Evolutionary conservation across 2,888 invertebrate species (phyloP).

Genomic region (Neelides folsomi): DNA sequence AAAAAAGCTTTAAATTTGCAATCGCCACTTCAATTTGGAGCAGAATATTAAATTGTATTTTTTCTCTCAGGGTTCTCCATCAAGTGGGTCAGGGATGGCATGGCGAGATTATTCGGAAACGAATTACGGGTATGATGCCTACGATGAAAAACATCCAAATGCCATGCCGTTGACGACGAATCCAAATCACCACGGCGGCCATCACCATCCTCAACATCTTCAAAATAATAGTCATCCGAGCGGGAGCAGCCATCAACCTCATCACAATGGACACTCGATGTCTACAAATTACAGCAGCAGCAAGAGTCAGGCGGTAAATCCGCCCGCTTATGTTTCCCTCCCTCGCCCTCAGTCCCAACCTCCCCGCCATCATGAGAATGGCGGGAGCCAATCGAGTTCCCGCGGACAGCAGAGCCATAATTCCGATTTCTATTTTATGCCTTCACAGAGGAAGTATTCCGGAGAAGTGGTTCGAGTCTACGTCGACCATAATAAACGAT

Average conservation of each 20-base stretch:
- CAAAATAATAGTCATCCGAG: slow-evolving; percentile 11
- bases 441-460: slow-evolving; percentile 81
- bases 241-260: slow-evolving; percentile 6
- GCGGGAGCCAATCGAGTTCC: slow-evolving; percentile 19
- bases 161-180: slow-evolving; percentile 27
- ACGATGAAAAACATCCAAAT: slow-evolving; percentile 52
- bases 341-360: slow-evolving; percentile 32
- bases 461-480: slow-evolving; percentile 76
- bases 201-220: slow-evolving; percentile 14
- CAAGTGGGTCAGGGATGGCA: slow-evolving; percentile 39
- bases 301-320: slow-evolving; percentile 33
- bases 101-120: slow-evolving; percentile 78
- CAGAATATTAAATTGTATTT: background rate
- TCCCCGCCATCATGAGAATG: background rate
- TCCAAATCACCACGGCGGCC: slow-evolving; percentile 11
- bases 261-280: background rate
- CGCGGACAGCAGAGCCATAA: slow-evolving; percentile 41
- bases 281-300: slow-evolving; percentile 44
- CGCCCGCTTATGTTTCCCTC: slow-evolving; percentile 35
- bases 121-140: slow-evolving; percentile 80
- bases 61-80: slow-evolving; percentile 21
- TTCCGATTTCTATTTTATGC: slow-evolving; percentile 91
- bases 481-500: slow-evolving; percentile 58
- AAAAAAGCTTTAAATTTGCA: slow-evolving; percentile 1
- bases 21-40: background rate